A percentile compares a stretch with the other conserved stretches of the same genome.
Conservation (phyloP, 2,797 vertebrate species). For the Morus bassanus region DNA sequence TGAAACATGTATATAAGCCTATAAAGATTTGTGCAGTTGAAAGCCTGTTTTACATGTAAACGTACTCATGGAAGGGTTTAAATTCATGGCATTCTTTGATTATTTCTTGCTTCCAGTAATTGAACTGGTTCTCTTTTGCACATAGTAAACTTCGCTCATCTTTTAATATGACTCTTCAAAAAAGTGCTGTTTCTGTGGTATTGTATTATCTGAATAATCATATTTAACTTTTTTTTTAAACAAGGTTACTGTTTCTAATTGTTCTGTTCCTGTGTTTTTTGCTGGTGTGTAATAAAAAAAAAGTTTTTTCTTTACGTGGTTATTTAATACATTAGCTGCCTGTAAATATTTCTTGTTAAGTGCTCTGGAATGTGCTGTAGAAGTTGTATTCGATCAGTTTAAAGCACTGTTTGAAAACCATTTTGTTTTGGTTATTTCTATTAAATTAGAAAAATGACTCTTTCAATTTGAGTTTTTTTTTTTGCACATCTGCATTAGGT, state of each 20-base stretch:
- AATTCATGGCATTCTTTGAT: slow-evolving; percentile 55
- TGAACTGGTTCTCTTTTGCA: slow-evolving; percentile 73
- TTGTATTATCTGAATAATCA: slow-evolving; percentile 75
- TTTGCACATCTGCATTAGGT: neutral
- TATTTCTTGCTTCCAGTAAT: slow-evolving; percentile 60
- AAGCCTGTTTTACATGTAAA: slow-evolving; percentile 58
- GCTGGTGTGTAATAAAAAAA: slow-evolving; percentile 75
- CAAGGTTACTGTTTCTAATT: slow-evolving; percentile 69
- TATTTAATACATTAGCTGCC: slow-evolving; percentile 79
- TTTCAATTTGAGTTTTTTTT: slow-evolving; percentile 69
- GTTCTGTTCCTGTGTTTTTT: slow-evolving; percentile 76
- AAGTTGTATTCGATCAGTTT: slow-evolving; percentile 76
- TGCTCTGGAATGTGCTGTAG: slow-evolving; percentile 81
- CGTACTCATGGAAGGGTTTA: slow-evolving; percentile 64
- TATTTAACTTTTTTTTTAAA: slow-evolving; percentile 72
- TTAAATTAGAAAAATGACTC: slow-evolving; percentile 77
- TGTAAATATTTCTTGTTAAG: slow-evolving; percentile 82
- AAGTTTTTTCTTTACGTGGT: slow-evolving; percentile 69
- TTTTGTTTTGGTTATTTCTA: slow-evolving; percentile 81
- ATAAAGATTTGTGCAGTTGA: slow-evolving; percentile 54
- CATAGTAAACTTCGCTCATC: slow-evolving; percentile 67
- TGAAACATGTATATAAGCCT: slow-evolving; percentile 63
- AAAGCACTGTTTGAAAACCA: slow-evolving; percentile 77
- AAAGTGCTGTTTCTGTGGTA: slow-evolving; percentile 81
- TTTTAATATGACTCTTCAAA: slow-evolving; percentile 68